phyloP scores from a whole-genome alignment of 2,113 vertebrate species.

The Hypomesus transpacificus region DNA sequence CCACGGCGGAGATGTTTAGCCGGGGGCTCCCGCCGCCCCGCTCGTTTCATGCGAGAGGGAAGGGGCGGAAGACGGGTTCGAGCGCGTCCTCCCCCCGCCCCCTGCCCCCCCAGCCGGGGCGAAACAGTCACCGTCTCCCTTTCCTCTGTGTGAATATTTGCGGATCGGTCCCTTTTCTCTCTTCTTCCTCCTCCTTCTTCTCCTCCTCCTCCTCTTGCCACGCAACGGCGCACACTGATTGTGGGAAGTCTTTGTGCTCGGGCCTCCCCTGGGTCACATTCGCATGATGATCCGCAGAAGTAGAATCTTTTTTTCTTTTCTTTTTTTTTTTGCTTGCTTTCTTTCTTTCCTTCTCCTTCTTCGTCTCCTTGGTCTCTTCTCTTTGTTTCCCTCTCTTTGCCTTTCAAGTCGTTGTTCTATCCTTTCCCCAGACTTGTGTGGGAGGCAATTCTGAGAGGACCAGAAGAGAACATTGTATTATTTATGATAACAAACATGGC shows the following conservation, averaged over 20 bases:
- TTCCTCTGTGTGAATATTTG: slow-evolving; percentile 6
- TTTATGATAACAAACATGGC: slow-evolving; percentile 42
- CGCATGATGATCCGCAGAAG: slow-evolving; percentile 26
- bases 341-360: not conserved
- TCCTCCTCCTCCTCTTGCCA: not conserved
- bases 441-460: slow-evolving; percentile 24
- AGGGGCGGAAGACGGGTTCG: too few relatives aligned
- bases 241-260: slow-evolving; percentile 27
- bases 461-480: slow-evolving; percentile 31
- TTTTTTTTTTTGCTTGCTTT: too few relatives aligned
- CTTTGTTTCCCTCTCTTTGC: not conserved
- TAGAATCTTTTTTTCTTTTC: slow-evolving; percentile 6
- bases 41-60: too few relatives aligned
- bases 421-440: slow-evolving; percentile 10
- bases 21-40: too few relatives aligned
- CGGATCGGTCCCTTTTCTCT: not conserved
- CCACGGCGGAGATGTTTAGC: not conserved
- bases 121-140: not conserved
- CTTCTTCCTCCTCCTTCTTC: not conserved
- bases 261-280: slow-evolving; percentile 16
- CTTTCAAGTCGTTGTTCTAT: slow-evolving; percentile 22
- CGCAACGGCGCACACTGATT: slow-evolving; percentile 2
- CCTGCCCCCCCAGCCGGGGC: too few relatives aligned
- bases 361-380: not conserved
- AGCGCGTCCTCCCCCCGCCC: too few relatives aligned